Percentiles rank a stretch among this genome's conserved stretches.
Evolutionary conservation across 2,797 vertebrate species (phyloP).

Genomic region (Sebastes minor): DNA sequence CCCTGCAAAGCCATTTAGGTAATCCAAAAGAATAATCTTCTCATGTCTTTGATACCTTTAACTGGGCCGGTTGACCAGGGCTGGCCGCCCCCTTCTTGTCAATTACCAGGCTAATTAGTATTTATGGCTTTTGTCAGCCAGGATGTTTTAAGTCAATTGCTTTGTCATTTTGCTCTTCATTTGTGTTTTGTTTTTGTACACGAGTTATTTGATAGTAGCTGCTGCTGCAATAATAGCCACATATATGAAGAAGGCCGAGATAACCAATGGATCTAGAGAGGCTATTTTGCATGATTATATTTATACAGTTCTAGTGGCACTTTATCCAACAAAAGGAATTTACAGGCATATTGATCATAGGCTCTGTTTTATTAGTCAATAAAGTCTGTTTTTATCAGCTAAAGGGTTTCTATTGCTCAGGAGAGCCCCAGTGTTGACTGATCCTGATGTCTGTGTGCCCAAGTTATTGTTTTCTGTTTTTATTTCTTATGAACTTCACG

Average conservation of each 20-base stretch:
- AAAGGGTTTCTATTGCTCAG: slow-evolving; percentile 30
- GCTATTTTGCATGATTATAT: slow-evolving; percentile 66
- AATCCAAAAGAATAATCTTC: slow-evolving; percentile 89
- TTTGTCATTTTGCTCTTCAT: slow-evolving; percentile 35
- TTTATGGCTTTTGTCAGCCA: slow-evolving; percentile 65
- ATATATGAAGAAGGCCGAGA: slow-evolving; percentile 29
- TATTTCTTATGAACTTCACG: slow-evolving; percentile 48
- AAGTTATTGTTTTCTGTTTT: slow-evolving; percentile 64
- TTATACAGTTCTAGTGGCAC: slow-evolving; percentile 50
- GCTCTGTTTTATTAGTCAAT: slow-evolving; percentile 68
- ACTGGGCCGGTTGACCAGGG: slow-evolving; percentile 65
- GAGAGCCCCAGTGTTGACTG: slow-evolving; percentile 49
- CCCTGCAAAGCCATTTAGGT: slow-evolving; percentile 84
- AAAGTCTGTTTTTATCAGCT: slow-evolving; percentile 62
- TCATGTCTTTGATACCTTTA: slow-evolving; percentile 73
- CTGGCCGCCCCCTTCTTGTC: slow-evolving; percentile 53
- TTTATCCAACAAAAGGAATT: slow-evolving; percentile 66
- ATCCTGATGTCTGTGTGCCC: slow-evolving; percentile 56
- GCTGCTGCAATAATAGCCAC: slow-evolving; percentile 21
- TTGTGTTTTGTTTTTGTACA: slow-evolving; percentile 9
- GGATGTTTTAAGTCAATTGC: slow-evolving; percentile 49
- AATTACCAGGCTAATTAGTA: slow-evolving; percentile 71
- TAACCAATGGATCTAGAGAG: slow-evolving; percentile 40
- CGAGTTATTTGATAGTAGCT: slow-evolving; percentile 1
- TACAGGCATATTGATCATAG: slow-evolving; percentile 65